phyloP scores from a whole-genome alignment of 2,797 vertebrate genomes.

The Enteromius paludinosus region DNA sequence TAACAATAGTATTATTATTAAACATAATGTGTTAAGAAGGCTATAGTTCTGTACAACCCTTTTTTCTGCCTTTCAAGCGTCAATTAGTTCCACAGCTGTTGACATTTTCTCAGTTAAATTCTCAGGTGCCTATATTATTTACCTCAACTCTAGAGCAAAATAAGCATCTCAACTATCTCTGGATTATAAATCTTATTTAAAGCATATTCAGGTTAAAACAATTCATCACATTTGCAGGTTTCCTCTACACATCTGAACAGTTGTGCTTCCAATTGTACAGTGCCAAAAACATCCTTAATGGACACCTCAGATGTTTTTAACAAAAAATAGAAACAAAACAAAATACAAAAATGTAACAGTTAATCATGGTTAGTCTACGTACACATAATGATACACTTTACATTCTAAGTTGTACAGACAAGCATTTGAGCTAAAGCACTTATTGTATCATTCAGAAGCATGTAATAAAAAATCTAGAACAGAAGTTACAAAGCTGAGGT shows the following conservation, averaged over 20 bases:
- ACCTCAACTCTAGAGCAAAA: conserved; percentile 24
- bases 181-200: conserved; percentile 52
- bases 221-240: conserved; percentile 75
- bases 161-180: conserved; percentile 51
- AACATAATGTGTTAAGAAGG: conserved; percentile 31
- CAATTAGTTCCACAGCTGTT: conserved; percentile 38
- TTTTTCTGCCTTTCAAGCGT: conserved; percentile 53
- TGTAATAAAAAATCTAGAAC: conserved; percentile 67
- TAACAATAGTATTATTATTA: conserved; percentile 33
- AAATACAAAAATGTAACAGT: conserved; percentile 52
- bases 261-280: conserved; percentile 76
- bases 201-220: conserved; percentile 59
- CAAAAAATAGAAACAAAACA: conserved; percentile 56
- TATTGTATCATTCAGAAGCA: conserved; percentile 71
- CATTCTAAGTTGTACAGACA: conserved; percentile 74
- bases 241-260: conserved; percentile 59
- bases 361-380: conserved; percentile 59
- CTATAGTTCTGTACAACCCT: conserved; percentile 44
- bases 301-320: conserved; percentile 63
- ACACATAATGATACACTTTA: conserved; percentile 69
- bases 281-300: conserved; percentile 59
- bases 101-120: conserved; percentile 16
- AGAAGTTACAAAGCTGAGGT: conserved; percentile 67
- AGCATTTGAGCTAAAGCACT: conserved; percentile 70
- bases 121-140: conserved; percentile 22